Conservation (phyloP, 1,140 invertebrate genomes). For the Brachionus rotundiformis region DNA sequence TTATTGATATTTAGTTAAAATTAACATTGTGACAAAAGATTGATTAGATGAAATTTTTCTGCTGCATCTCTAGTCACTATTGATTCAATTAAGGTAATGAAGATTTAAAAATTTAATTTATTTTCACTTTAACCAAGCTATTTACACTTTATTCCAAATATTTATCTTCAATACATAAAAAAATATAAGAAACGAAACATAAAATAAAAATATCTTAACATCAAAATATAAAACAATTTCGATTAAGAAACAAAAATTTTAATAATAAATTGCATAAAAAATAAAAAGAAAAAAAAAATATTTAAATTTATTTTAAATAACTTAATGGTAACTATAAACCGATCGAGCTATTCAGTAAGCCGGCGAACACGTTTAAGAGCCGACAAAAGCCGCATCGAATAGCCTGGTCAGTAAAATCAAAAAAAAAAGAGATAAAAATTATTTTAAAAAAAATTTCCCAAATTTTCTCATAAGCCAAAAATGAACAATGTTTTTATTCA, state of each 20-base stretch:
- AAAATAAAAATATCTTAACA: conserved; percentile 1
- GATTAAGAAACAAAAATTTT: conserved; percentile 9
- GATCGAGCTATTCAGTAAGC: neutral
- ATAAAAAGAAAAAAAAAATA: neutral
- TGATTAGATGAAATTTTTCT: too few species aligned
- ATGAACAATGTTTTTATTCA: neutral
- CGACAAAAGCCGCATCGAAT: neutral
- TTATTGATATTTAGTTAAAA: too few species aligned
- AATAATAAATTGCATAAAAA: conserved; percentile 19
- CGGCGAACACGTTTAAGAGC: neutral
- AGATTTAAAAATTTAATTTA: neutral
- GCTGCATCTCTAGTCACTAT: too few species aligned
- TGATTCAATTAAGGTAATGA: neutral
- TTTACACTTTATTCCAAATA: conserved; percentile 20
- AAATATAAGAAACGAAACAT: neutral
- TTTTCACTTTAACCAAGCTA: conserved; percentile 2
- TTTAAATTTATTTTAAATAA: conserved; percentile 20
- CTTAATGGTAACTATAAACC: conserved; percentile 13
- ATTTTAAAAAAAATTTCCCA: conserved; percentile 2
- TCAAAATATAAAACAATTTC: conserved; percentile 13
- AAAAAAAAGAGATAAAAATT: conserved; percentile 10
- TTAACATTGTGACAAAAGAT: too few species aligned
- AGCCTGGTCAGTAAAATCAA: neutral
- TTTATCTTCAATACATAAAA: conserved; percentile 5
- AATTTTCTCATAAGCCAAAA: neutral